Conservation (phyloP, 2,113 vertebrate genomes). For the Circaetus gallicus region DNA sequence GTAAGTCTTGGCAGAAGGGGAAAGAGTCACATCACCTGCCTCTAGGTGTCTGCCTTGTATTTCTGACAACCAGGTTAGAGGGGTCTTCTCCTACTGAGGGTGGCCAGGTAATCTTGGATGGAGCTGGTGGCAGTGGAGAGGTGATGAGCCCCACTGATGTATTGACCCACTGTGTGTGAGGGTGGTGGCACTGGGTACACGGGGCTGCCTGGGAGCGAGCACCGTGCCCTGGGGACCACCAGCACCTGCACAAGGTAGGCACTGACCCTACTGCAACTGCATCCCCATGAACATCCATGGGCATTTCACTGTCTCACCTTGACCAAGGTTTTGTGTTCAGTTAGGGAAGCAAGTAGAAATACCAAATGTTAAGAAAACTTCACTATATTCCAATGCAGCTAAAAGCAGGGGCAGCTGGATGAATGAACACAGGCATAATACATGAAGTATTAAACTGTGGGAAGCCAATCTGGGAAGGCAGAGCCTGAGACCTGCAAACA, state of each 20-base stretch:
- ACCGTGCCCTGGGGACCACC: background rate
- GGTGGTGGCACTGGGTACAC: background rate
- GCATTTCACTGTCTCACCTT: background rate
- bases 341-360: background rate
- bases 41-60: background rate
- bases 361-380: background rate
- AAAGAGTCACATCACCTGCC: background rate
- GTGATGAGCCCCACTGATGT: too few species aligned
- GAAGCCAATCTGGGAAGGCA: background rate
- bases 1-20: background rate
- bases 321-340: background rate
- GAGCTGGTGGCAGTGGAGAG: background rate
- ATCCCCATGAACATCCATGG: too few species aligned
- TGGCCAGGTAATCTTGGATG: rapidly evolving
- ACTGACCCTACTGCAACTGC: background rate
- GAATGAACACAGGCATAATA: background rate
- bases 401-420: background rate
- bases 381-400: background rate
- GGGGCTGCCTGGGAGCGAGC: background rate
- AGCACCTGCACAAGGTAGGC: background rate
- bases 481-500: background rate
- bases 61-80: background rate
- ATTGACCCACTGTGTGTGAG: rapidly evolving
- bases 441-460: background rate
- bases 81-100: background rate